Conservation (phyloP, 2,888 invertebrate genomes). For the Lasioglossum leucozonium region DNA sequence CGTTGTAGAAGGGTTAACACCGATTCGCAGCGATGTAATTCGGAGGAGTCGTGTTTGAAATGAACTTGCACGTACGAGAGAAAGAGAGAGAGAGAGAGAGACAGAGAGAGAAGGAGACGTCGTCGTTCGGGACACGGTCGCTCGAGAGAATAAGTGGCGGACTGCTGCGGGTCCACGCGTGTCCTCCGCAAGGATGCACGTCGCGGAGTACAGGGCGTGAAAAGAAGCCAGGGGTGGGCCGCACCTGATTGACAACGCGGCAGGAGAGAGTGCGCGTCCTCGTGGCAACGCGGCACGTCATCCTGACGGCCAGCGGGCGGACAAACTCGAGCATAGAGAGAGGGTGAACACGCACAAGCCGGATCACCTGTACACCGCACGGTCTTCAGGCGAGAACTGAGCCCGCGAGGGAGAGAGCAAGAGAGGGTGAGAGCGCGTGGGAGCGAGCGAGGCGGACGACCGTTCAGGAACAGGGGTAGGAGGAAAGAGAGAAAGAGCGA, state of each 20-base stretch:
- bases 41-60: not conserved
- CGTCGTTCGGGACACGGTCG: constrained; percentile 7
- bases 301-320: constrained; percentile 53
- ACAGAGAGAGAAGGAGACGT: not conserved
- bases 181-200: constrained; percentile 8
- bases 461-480: constrained; percentile 47
- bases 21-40: not conserved
- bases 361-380: constrained; percentile 72
- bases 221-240: constrained; percentile 5
- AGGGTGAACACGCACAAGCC: constrained; percentile 55
- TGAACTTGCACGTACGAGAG: too few species aligned
- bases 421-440: constrained; percentile 43
- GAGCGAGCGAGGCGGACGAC: constrained; percentile 16
- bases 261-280: constrained; percentile 57
- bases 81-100: constrained; percentile 1
- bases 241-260: constrained; percentile 56
- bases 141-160: not conserved
- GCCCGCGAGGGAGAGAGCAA: constrained; percentile 65
- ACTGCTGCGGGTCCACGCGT: not conserved
- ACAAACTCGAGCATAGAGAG: constrained; percentile 52
- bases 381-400: constrained; percentile 82
- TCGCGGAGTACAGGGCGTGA: not conserved
- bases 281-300: constrained; percentile 65
- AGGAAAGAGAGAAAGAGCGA: constrained; percentile 41
- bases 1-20: not conserved